phyloP scores from a whole-genome alignment of 2,888 invertebrate genomes.

The Dicycla oo region DNA sequence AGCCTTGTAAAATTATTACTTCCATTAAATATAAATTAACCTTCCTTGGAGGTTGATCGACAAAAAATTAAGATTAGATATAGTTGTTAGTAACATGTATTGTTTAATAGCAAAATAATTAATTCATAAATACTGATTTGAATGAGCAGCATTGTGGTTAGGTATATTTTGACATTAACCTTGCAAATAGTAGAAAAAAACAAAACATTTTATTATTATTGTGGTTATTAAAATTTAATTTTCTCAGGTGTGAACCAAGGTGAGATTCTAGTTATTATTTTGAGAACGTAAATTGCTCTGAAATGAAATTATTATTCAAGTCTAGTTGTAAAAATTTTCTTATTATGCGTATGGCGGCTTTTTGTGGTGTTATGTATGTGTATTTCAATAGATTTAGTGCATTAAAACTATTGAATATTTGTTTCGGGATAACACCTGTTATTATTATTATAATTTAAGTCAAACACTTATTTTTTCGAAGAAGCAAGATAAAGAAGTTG shows the following conservation, averaged over 20 bases:
- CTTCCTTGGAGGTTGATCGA: slow-evolving; percentile 51
- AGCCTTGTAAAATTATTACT: slow-evolving; percentile 19
- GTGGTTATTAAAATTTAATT: too few relatives aligned
- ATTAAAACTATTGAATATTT: too few relatives aligned
- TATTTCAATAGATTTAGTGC: too few relatives aligned
- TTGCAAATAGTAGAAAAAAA: not conserved
- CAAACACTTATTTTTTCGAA: not conserved
- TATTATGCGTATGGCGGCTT: too few relatives aligned
- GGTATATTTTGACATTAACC: not conserved
- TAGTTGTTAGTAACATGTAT: not conserved
- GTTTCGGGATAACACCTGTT: too few relatives aligned
- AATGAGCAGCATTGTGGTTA: not conserved
- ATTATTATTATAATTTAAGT: slow-evolving; percentile 3
- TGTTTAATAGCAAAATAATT: not conserved
- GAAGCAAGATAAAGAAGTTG: not conserved
- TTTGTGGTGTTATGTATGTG: too few relatives aligned
- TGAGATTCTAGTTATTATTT: too few relatives aligned
- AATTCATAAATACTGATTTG: too few relatives aligned
- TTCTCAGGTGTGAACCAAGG: too few relatives aligned
- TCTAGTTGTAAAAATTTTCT: too few relatives aligned
- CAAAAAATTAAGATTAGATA: slow-evolving; percentile 21
- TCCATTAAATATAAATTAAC: slow-evolving; percentile 48
- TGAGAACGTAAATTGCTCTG: too few relatives aligned
- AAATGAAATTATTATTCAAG: too few relatives aligned
- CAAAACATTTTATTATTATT: not conserved